Percentiles rank a stretch among this genome's conserved stretches.
Evolutionary conservation across 2,888 invertebrate species (phyloP).

Genomic region (Ornithoptera alexandrae): DNA sequence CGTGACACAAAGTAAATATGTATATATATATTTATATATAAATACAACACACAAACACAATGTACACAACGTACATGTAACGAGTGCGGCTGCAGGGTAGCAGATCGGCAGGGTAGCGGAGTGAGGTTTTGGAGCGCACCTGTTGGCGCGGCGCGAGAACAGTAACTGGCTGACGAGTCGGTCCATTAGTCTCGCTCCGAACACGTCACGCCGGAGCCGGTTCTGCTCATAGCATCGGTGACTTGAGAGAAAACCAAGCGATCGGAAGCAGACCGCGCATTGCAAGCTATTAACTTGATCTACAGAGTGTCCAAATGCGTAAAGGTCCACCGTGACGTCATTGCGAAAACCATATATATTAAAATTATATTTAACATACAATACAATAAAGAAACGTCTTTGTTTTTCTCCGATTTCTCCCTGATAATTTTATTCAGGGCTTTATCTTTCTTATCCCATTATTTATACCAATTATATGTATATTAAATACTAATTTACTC

Average conservation of each 20-base stretch:
- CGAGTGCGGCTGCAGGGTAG: slow-evolving; percentile 48
- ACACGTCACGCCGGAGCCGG: slow-evolving; percentile 77
- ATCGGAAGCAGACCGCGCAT: slow-evolving; percentile 43
- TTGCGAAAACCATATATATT: not conserved
- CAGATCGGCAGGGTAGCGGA: slow-evolving; percentile 49
- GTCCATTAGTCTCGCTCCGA: slow-evolving; percentile 64
- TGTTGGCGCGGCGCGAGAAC: slow-evolving; percentile 71
- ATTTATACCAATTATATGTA: too few relatives aligned
- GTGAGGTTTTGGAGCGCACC: slow-evolving; percentile 61
- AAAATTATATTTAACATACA: too few relatives aligned
- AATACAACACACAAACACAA: slow-evolving; percentile 39
- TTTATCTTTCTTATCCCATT: too few relatives aligned
- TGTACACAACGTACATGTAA: slow-evolving; percentile 47
- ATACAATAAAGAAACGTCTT: too few relatives aligned
- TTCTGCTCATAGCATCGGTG: slow-evolving; percentile 59
- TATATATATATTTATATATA: not conserved
- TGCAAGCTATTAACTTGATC: slow-evolving; percentile 28
- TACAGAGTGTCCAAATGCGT: not conserved
- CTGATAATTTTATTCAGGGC: too few relatives aligned
- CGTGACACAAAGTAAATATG: not conserved
- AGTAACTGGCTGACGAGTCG: slow-evolving; percentile 68
- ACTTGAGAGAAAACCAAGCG: slow-evolving; percentile 62
- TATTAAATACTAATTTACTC: too few relatives aligned
- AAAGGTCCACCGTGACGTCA: slow-evolving; percentile 9
- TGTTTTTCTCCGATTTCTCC: too few relatives aligned